A percentile compares a stretch with the other conserved stretches of the same genome.
phyloP scores from a whole-genome alignment of 2,888 invertebrate species.

The Nipponacmea schrenckii region DNA sequence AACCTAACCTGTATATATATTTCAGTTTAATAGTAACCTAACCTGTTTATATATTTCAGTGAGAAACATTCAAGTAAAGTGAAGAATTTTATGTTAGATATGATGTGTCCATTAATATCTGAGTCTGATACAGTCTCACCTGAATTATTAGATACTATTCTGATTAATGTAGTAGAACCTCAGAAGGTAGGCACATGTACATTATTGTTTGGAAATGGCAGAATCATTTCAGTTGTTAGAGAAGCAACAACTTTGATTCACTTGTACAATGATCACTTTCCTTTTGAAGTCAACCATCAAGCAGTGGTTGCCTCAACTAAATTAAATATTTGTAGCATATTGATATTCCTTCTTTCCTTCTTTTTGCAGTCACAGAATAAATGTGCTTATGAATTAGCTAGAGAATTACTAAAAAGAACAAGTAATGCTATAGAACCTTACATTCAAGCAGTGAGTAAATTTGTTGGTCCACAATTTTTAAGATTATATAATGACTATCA shows the following conservation, averaged over 20 bases:
- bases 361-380: constrained; percentile 82
- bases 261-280: too few species aligned
- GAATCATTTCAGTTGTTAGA: too few species aligned
- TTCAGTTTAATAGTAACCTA: too few species aligned
- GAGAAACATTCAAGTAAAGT: constrained; percentile 96
- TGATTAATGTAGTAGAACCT: constrained; percentile 94
- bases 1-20: too few species aligned
- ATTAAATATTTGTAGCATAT: too few species aligned
- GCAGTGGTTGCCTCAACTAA: too few species aligned
- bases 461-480: too few species aligned
- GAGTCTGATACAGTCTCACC: constrained; percentile 96
- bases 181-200: constrained; percentile 59
- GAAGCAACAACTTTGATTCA: too few species aligned
- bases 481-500: not conserved
- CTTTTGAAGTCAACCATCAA: too few species aligned
- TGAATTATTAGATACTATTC: constrained; percentile 91
- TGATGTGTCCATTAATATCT: constrained; percentile 90
- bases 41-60: constrained; percentile 70
- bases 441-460: constrained; percentile 84
- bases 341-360: constrained; percentile 1
- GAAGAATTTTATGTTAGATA: constrained; percentile 96
- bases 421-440: constrained; percentile 92
- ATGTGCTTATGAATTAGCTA: constrained; percentile 89
- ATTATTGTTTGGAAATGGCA: too few species aligned
- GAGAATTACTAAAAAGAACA: constrained; percentile 90